These are phyloP conservation scores for Cotesia chilonis DNA, from an alignment of 1,140 invertebrate genomes.

Conservation along the genomic window DNA sequence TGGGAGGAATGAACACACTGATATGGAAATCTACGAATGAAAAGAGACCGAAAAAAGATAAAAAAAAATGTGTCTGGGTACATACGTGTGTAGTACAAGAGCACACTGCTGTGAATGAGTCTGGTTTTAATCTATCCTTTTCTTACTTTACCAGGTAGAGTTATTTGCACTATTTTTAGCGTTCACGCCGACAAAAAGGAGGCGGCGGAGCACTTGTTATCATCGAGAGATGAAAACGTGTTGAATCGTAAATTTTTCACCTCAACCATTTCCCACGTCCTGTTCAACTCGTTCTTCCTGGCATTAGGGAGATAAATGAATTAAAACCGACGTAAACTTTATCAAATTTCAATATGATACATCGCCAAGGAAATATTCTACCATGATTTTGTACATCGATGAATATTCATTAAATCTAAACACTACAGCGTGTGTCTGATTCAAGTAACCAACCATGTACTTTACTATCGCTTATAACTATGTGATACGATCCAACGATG, in stretches of 20 bases:
- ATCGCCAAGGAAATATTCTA: slow-evolving; percentile 47
- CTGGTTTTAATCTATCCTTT: background rate
- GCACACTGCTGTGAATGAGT: too few species aligned
- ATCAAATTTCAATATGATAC: slow-evolving; percentile 34
- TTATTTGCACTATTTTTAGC: background rate
- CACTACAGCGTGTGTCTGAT: slow-evolving; percentile 14
- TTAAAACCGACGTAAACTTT: slow-evolving; percentile 37
- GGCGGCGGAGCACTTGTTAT: slow-evolving; percentile 30
- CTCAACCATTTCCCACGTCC: slow-evolving; percentile 15
- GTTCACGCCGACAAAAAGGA: background rate
- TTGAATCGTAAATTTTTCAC: slow-evolving; percentile 38
- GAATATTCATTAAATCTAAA: slow-evolving; percentile 54
- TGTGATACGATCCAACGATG: slow-evolving; percentile 52
- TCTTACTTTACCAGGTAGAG: background rate
- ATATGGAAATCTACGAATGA: slow-evolving; percentile 9
- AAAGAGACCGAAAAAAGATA: background rate
- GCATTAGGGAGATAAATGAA: slow-evolving; percentile 38
- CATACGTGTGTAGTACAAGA: too few species aligned
- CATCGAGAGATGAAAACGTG: slow-evolving; percentile 26
- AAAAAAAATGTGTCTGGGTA: background rate
- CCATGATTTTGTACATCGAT: slow-evolving; percentile 51
- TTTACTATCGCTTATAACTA: slow-evolving; percentile 57
- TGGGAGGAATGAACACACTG: background rate
- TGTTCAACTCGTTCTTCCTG: slow-evolving; percentile 29
- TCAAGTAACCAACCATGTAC: slow-evolving; percentile 42